Evolutionary conservation across 2,797 vertebrate species (phyloP).

Genomic region (Semaprochilodus insignis): DNA sequence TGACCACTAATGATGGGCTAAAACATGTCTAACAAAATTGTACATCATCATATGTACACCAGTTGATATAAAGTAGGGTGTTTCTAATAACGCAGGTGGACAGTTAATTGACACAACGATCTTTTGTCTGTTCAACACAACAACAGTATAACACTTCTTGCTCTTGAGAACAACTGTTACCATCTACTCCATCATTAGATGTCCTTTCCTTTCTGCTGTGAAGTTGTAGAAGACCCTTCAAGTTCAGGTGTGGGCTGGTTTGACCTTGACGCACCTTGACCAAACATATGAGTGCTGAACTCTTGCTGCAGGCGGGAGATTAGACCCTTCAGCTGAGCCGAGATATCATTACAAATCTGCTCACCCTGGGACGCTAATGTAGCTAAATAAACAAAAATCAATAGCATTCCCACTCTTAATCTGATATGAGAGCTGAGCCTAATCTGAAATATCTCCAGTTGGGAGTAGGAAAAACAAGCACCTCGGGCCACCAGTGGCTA

Average conservation of each 20-base stretch:
- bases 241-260: not conserved
- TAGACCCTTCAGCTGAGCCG: constrained; percentile 41
- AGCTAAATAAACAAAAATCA: constrained; percentile 84
- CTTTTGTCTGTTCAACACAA: not conserved
- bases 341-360: constrained; percentile 82
- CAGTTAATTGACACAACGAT: not conserved
- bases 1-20: not conserved
- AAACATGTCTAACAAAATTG: not conserved
- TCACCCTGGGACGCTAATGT: constrained; percentile 76
- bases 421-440: constrained; percentile 69
- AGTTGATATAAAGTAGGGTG: no score
- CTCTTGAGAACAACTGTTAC: not conserved
- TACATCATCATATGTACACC: no score
- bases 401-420: constrained; percentile 76
- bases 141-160: not conserved
- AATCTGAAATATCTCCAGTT: constrained; percentile 73
- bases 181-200: not conserved
- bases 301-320: constrained; percentile 60
- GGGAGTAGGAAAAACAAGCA: constrained; percentile 68
- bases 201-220: not conserved
- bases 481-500: constrained; percentile 46
- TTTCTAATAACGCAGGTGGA: not conserved
- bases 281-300: constrained; percentile 25
- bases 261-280: constrained; percentile 61
- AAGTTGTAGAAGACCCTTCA: constrained; percentile 9